Evolutionary conservation across 2,797 vertebrate species (phyloP).

Genomic region (Poliocrania exsul): DNA sequence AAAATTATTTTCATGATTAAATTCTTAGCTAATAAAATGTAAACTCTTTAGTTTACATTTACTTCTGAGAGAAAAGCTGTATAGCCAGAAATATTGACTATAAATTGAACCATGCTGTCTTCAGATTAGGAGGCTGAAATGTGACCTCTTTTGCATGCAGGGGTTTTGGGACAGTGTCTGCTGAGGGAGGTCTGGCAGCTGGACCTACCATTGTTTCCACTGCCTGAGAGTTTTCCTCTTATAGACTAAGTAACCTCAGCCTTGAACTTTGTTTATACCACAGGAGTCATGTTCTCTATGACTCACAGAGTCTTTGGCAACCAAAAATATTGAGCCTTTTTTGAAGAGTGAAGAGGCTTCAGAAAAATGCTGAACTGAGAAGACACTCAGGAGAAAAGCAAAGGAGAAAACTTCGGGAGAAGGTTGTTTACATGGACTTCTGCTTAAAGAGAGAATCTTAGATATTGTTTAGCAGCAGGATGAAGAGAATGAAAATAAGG

Average conservation of each 20-base stretch:
- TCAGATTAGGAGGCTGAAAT: neutral
- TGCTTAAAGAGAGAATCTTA: neutral
- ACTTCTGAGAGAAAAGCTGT: neutral
- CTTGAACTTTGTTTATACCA: constrained; percentile 50
- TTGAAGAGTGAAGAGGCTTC: neutral
- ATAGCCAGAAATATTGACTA: neutral
- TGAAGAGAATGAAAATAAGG: neutral
- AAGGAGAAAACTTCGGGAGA: neutral
- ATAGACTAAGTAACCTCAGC: constrained; percentile 31
- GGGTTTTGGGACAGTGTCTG: neutral
- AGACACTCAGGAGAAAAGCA: neutral
- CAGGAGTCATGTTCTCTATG: constrained; percentile 38
- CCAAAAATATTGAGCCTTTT: constrained; percentile 7
- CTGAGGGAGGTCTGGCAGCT: constrained; percentile 42
- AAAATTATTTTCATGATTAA: neutral
- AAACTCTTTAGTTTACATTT: neutral
- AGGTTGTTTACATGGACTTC: neutral
- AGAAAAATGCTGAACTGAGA: neutral
- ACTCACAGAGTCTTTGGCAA: constrained; percentile 41
- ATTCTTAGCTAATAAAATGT: neutral
- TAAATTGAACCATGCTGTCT: neutral
- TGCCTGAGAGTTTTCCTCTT: constrained; percentile 52
- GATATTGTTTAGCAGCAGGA: neutral
- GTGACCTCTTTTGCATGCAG: neutral
- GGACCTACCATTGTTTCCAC: constrained; percentile 17